Evolutionary conservation across 1,140 invertebrate species (phyloP), one percentile per base, ranked within the genome.

Genomic region (Caligus rogercresseyi): DNA sequence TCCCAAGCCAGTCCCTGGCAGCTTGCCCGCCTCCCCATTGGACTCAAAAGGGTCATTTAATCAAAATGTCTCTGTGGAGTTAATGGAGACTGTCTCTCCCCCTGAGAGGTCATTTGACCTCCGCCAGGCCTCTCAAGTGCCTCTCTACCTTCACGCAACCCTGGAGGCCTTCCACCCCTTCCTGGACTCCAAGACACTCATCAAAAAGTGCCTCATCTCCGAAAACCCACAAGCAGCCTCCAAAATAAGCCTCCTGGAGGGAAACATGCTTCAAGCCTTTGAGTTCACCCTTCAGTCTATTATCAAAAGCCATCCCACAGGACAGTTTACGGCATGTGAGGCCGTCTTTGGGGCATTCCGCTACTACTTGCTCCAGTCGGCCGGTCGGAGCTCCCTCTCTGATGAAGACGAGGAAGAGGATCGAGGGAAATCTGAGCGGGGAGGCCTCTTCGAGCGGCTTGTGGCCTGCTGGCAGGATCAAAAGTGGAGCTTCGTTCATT

Each of bases 1-100:
- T 2, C 76, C 77, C 18, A 72, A 70, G 67, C 73, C 74, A 69
- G 73, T 78, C 16, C 69, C 72, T 11, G 71, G 70, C 56, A 79
- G 66, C 72, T 76, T 24, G 79, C 79, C 62, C 69, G 73, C 56
- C 77, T 77, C 21, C 68, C 78, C 26, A 80, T 78, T 52, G 73
- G 76, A 65, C 71, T 43, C 31, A 43, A 43, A 43, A n/a, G 7
- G 7, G 7, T 16, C 23, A 23, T 57, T 20, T 57, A n/a, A 57
- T 23, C 20, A n/a, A 16, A 24, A 16, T 57, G 53, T 54, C 7
- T 54, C 53, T 7, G 24, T 19, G 15, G 26, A 43, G n/a, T 24
- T 23, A 57, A 14, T 16, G 21, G 14, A 14, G 16, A 14, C 24
- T 15, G 51, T 23, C 19, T 24, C 21, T n/a, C 20, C 19, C 14